These are phyloP conservation scores for Zoanthus sansibaricus DNA, from an alignment of 92 coral and sea anemone genomes.

Conservation along the genomic window DNA sequence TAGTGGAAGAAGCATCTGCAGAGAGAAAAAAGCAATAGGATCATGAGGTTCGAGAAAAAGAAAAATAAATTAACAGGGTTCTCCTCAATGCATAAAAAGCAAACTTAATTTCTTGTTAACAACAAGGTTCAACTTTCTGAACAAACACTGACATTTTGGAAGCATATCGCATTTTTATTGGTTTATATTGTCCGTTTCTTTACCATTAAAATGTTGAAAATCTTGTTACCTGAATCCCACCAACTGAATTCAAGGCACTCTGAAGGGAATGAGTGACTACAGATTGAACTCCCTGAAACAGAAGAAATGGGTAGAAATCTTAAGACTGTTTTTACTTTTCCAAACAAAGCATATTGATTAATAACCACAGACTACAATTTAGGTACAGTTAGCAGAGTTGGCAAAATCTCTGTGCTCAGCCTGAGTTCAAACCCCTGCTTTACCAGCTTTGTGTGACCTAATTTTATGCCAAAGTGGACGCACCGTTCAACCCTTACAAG, in stretches of 20 bases:
- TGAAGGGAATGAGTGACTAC: conserved; percentile 96
- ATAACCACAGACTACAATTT: not conserved
- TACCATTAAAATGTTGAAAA: not conserved
- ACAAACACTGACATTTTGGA: too few species aligned
- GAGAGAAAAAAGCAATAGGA: not conserved
- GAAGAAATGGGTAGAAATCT: not conserved
- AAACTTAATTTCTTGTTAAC: too few species aligned
- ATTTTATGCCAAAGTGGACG: too few species aligned
- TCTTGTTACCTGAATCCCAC: conserved; percentile 89
- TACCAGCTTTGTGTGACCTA: too few species aligned
- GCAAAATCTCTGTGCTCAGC: too few species aligned
- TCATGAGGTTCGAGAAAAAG: not conserved
- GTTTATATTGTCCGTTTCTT: too few species aligned
- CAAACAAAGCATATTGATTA: not conserved
- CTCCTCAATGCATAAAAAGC: not conserved
- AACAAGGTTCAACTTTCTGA: too few species aligned
- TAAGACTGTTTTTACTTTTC: not conserved
- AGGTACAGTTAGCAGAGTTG: too few species aligned
- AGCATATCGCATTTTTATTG: too few species aligned
- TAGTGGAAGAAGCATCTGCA: conserved; percentile 93
- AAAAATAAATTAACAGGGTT: not conserved
- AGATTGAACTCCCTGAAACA: conserved; percentile 97
- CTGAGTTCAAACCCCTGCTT: too few species aligned
- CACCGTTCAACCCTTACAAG: too few species aligned
- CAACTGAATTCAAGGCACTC: conserved; percentile 91